Evolutionary conservation across 2,113 vertebrate species (phyloP).

Genomic region (Motacilla alba): DNA sequence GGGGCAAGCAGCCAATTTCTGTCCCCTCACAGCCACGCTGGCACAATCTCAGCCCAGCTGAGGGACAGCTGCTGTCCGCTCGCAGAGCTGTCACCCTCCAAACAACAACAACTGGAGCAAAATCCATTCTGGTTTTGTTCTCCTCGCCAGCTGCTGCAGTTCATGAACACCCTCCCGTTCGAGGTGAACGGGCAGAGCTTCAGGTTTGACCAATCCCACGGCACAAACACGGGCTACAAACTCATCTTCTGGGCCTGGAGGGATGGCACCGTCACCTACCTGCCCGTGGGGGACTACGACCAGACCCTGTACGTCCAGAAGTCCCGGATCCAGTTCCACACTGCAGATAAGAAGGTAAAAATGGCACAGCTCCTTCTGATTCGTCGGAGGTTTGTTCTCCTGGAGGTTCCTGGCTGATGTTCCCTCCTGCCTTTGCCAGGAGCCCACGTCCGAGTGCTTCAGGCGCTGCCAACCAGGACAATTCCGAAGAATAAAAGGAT

Average conservation of each 20-base stretch:
- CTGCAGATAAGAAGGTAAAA: constrained; percentile 50
- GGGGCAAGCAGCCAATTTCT: not conserved
- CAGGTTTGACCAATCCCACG: constrained; percentile 73
- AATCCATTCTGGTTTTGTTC: not conserved
- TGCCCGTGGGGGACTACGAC: constrained; percentile 71
- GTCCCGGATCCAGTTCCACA: constrained; percentile 78
- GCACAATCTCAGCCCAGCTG: fast-evolving
- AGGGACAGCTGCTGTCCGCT: not conserved
- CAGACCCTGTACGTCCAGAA: constrained; percentile 57
- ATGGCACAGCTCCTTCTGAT: fast-evolving
- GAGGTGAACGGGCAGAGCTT: constrained; percentile 43
- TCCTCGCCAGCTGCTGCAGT: constrained; percentile 70
- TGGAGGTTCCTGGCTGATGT: not conserved
- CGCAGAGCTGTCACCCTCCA: not conserved
- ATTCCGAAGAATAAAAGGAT: constrained; percentile 59
- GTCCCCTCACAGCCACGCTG: not conserved
- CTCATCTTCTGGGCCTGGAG: constrained; percentile 82
- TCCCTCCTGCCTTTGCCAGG: constrained; percentile 34
- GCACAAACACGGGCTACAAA: constrained; percentile 74
- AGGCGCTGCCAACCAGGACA: constrained; percentile 77
- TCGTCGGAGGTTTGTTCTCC: not conserved
- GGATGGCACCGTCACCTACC: not conserved
- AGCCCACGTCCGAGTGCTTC: constrained; percentile 82
- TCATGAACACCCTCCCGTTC: constrained; percentile 72
- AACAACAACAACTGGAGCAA: not conserved